These are phyloP conservation scores for cat (Felis catus) DNA, from an alignment of 2,113 vertebrate genomes.

Conservation along the genomic window DNA sequence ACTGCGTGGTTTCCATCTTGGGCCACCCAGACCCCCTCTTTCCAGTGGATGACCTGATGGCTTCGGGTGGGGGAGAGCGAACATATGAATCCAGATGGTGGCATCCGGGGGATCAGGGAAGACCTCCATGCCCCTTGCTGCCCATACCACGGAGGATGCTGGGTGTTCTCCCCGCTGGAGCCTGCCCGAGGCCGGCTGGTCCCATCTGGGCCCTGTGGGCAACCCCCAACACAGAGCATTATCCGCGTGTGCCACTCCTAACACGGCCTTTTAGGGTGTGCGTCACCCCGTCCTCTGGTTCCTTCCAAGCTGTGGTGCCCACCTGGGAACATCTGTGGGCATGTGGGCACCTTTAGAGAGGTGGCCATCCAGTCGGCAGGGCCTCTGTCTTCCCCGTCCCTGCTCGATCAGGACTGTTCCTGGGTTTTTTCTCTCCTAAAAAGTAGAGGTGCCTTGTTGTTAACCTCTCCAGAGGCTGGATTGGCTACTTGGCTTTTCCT, in stretches of 20 bases:
- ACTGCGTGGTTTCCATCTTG: accelerated
- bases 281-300: accelerated
- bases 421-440: not conserved
- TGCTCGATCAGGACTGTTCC: too few relatives aligned
- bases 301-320: not conserved
- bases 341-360: not conserved
- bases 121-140: not conserved
- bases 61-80: not conserved
- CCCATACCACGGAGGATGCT: accelerated
- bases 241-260: accelerated
- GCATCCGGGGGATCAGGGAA: not conserved
- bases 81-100: too few relatives aligned
- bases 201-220: accelerated
- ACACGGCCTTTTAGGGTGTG: not conserved
- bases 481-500: not conserved
- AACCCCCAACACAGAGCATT: not conserved
- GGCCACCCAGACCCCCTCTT: not conserved
- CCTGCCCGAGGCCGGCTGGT: too few relatives aligned
- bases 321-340: too few relatives aligned
- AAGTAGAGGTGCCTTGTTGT: not conserved
- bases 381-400: not conserved
- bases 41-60: not conserved
- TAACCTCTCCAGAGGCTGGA: not conserved
- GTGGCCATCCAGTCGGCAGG: not conserved
- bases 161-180: accelerated